Evolutionary conservation across 2,888 invertebrate species (phyloP).

Genomic region (Stratiomys singularior): DNA sequence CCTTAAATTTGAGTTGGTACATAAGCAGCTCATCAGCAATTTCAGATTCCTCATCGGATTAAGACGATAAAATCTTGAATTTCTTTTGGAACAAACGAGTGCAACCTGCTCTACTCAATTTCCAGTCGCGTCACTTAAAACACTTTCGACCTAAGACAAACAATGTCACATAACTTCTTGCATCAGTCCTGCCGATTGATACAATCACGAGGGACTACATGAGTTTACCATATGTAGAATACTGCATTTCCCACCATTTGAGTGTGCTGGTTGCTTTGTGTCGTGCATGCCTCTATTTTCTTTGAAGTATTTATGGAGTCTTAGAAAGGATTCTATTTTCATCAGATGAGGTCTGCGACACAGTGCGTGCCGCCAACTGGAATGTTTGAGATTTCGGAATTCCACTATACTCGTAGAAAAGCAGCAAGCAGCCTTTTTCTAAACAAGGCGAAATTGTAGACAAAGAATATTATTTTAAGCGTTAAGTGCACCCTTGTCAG

Average conservation of each 20-base stretch:
- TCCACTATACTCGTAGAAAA: neutral
- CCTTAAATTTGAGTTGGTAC: too few species aligned
- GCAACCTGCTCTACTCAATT: too few species aligned
- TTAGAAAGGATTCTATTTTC: neutral
- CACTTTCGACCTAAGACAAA: too few species aligned
- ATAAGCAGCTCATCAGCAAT: too few species aligned
- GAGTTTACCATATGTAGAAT: neutral
- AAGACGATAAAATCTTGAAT: too few species aligned
- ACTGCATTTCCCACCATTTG: neutral
- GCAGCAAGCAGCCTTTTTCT: neutral
- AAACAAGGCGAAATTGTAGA: neutral
- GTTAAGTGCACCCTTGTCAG: neutral
- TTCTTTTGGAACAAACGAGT: too few species aligned
- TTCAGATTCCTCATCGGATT: too few species aligned
- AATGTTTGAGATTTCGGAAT: constrained; percentile 13
- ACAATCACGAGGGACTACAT: neutral
- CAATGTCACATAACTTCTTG: too few species aligned
- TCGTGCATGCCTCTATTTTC: neutral
- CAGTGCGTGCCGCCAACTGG: neutral
- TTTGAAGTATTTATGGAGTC: neutral
- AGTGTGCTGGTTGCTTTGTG: too few species aligned
- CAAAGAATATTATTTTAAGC: neutral
- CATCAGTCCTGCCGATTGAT: too few species aligned
- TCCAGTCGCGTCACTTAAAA: too few species aligned
- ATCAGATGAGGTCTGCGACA: neutral